Evolutionary conservation across 2,888 invertebrate genomes (phyloP), one percentile per base, ranked within the genome.

Genomic region (Netelia inedita): DNA sequence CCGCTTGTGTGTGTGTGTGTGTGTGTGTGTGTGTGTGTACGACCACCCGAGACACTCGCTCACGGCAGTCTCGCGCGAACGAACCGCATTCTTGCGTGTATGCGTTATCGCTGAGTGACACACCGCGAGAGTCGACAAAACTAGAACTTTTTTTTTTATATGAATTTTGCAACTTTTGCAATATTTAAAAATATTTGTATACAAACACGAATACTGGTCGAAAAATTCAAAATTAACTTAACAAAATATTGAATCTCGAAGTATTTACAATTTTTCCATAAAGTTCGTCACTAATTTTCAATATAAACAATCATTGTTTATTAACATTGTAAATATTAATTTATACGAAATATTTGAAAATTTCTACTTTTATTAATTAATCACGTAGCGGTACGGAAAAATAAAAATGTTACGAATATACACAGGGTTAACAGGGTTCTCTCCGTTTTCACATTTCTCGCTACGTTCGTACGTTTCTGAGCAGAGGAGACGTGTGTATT

Each of bases 1-100:
- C 2, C 21, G 46, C 10, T 19, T 21, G 65, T 57, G 50, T 50
- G 5, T 14, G 23, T 2, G 6, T n/a, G 23, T 23, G 5, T 16
- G 23, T 2, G 19, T n/a, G 23, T n/a, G 57, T 9, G 35, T 35
- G 65, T 41, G 35, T 50, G 5, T 16, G 16, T 2, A n/a, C n/a
- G 28, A n/a, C 50, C 46, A 53, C 14, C 53, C 65, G 63, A 63
- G 35, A 65, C 19, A n/a, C 76, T 16, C 71, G 10, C 35, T 35
- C 53, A 35, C 28, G 46, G 46, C 46, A 46, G 46, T 46, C 14
- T 14, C 46, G 14, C 14, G 46, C 14, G 14, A 14, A 3, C 46
- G 14, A 2, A 46, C 11, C 14, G 14, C 2, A 46, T 10, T 46
- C 46, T 46, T 46, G 11, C 46, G 14, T 14, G 14, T 10, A 46